These are phyloP conservation scores for Speoplatyrhinus poulsoni DNA, from an alignment of 2,113 vertebrate species.

Conservation along the genomic window DNA sequence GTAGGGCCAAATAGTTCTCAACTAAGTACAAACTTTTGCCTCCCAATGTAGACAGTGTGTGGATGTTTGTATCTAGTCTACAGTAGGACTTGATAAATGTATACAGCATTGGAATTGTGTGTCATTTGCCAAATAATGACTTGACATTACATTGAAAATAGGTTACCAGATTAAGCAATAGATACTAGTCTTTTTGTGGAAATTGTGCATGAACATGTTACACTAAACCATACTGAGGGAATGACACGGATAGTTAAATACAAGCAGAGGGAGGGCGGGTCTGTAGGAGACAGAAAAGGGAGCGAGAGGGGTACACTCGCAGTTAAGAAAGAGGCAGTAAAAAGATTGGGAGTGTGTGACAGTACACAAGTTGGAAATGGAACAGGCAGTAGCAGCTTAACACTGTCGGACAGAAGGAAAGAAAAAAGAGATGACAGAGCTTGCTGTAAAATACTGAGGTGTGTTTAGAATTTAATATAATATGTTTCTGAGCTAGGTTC, in stretches of 20 bases:
- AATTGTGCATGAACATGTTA: not conserved
- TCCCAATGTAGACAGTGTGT: too few relatives aligned
- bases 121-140: too few relatives aligned
- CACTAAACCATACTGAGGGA: not conserved
- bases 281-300: constrained; percentile 8
- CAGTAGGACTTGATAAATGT: too few relatives aligned
- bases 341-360: not conserved
- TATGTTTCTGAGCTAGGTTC: not conserved
- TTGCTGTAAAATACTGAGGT: not conserved
- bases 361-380: too few relatives aligned
- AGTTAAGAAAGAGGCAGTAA: not conserved
- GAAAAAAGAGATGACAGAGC: too few relatives aligned
- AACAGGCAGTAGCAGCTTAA: too few relatives aligned
- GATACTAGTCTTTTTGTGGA: constrained; percentile 4
- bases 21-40: too few relatives aligned
- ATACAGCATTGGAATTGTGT: too few relatives aligned
- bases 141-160: not conserved
- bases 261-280: constrained; percentile 55
- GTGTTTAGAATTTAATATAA: not conserved
- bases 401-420: too few relatives aligned
- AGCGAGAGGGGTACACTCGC: not conserved
- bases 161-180: not conserved
- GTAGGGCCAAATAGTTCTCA: too few relatives aligned
- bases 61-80: too few relatives aligned
- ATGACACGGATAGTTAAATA: constrained; percentile 55